phyloP scores from a whole-genome alignment of 2,888 invertebrate genomes.

The Scrobipalpa costella region DNA sequence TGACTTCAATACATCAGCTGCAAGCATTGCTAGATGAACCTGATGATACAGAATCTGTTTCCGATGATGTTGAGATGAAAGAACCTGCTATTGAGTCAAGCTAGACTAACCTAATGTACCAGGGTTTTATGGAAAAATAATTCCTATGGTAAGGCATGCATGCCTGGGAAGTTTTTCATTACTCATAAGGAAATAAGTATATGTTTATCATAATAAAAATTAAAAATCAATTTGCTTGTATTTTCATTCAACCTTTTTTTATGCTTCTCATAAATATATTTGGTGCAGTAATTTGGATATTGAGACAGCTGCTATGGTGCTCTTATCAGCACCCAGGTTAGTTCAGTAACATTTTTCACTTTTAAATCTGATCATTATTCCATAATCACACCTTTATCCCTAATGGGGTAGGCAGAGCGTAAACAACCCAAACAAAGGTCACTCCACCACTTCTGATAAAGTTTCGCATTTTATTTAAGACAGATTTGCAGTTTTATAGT shows the following conservation, averaged over 20 bases:
- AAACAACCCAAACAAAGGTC: no score
- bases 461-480: no score
- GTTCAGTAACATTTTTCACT: no score
- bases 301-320: no score
- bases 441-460: no score
- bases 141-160: not conserved
- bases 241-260: not conserved
- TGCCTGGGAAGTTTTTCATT: not conserved
- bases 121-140: not conserved
- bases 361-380: no score
- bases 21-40: constrained; percentile 89
- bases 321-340: no score
- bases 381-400: no score
- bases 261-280: no score
- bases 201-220: not conserved
- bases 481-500: no score
- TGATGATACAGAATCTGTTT: constrained; percentile 73
- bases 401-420: no score
- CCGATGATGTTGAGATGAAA: constrained; percentile 72
- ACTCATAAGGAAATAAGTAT: not conserved
- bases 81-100: constrained; percentile 45
- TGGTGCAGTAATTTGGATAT: no score
- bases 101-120: not conserved
- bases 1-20: constrained; percentile 92
- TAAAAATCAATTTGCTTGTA: not conserved